Evolutionary conservation across 1,140 invertebrate genomes (phyloP).

Genomic region (Trissolcus basalis): DNA sequence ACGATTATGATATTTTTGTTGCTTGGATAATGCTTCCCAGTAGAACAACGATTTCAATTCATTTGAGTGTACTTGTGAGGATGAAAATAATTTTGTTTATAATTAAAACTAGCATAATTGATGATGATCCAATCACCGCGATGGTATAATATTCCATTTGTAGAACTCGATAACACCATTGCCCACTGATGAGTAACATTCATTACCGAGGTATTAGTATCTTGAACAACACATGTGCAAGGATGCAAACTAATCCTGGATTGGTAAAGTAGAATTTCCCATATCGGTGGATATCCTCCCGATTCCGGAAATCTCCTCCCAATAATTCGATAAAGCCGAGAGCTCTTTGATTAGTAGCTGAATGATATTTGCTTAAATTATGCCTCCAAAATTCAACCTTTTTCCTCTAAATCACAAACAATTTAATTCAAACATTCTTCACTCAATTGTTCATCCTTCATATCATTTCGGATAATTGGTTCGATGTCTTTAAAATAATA

Average conservation of each 20-base stretch:
- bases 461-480: too few species aligned
- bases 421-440: slow-evolving; percentile 27
- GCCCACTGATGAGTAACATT: slow-evolving; percentile 67
- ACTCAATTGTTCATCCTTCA: too few species aligned
- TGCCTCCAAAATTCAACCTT: slow-evolving; percentile 16
- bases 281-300: slow-evolving; percentile 48
- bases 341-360: slow-evolving; percentile 48
- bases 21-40: too few species aligned
- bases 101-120: neutral
- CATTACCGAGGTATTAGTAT: slow-evolving; percentile 67
- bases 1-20: too few species aligned
- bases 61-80: too few species aligned
- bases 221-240: slow-evolving; percentile 63
- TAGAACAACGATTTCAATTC: too few species aligned
- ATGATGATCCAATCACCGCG: slow-evolving; percentile 8
- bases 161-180: slow-evolving; percentile 48
- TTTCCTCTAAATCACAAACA: slow-evolving; percentile 13
- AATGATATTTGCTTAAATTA: slow-evolving; percentile 41
- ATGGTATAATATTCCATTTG: slow-evolving; percentile 36
- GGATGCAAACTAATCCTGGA: slow-evolving; percentile 66
- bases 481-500: too few species aligned
- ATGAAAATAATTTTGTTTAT: neutral
- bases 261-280: slow-evolving; percentile 67
- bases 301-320: slow-evolving; percentile 46
- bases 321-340: slow-evolving; percentile 55